Evolutionary conservation across 2,888 invertebrate genomes (phyloP).

Genomic region (Conistra vaccinii): DNA sequence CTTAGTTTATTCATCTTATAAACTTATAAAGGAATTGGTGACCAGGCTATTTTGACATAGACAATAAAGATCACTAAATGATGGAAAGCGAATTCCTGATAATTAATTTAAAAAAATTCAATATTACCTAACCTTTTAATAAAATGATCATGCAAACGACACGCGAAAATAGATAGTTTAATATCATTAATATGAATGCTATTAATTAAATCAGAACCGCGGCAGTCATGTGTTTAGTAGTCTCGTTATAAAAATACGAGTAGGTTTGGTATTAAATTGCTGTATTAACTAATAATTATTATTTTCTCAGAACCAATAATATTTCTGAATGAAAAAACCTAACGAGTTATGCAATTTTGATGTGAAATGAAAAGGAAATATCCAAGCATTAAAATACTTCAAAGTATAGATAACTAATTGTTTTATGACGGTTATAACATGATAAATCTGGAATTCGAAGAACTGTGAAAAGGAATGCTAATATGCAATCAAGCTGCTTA

Average conservation of each 20-base stretch:
- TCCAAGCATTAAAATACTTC: constrained; percentile 13
- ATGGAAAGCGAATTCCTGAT: too few relatives aligned
- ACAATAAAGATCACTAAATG: too few relatives aligned
- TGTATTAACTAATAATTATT: background rate
- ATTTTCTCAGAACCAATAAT: constrained; percentile 12
- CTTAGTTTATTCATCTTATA: too few relatives aligned
- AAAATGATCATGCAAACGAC: too few relatives aligned
- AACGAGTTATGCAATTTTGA: constrained; percentile 30
- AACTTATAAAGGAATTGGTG: too few relatives aligned
- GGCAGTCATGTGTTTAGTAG: background rate
- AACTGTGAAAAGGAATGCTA: constrained; percentile 4
- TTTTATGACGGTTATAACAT: constrained; percentile 25
- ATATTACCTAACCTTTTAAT: too few relatives aligned
- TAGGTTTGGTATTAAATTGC: background rate
- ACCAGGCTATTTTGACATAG: background rate
- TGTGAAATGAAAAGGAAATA: constrained; percentile 25
- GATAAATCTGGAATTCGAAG: constrained; percentile 37
- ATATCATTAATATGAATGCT: too few relatives aligned
- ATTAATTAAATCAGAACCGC: background rate
- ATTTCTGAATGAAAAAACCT: constrained; percentile 15
- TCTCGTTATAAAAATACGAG: constrained; percentile 30
- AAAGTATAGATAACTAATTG: constrained; percentile 26
- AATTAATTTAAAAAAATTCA: too few relatives aligned
- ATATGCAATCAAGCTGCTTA: too few relatives aligned
- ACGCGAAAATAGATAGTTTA: too few relatives aligned